Evolutionary conservation across 1,140 invertebrate genomes (phyloP).

Genomic region (Drosophila eugracilis): DNA sequence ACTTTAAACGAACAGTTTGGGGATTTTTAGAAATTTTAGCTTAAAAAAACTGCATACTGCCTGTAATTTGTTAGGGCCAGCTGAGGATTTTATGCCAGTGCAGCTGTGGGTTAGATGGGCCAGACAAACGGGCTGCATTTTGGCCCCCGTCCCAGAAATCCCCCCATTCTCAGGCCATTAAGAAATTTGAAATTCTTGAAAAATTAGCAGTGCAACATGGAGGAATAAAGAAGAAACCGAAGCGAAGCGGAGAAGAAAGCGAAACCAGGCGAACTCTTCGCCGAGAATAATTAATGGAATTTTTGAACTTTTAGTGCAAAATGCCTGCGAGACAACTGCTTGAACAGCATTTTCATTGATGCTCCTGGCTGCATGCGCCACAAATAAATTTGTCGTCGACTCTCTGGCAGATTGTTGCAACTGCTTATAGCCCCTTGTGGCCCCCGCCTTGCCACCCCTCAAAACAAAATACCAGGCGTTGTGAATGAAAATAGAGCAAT

Average conservation of each 20-base stretch:
- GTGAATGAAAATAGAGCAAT: slow-evolving; percentile 75
- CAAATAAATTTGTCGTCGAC: slow-evolving; percentile 79
- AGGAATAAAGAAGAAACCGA: not conserved
- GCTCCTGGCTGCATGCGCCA: slow-evolving; percentile 46
- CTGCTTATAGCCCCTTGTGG: not conserved
- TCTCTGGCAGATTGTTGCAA: slow-evolving; percentile 53
- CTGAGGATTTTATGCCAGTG: slow-evolving; percentile 8
- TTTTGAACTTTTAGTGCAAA: slow-evolving; percentile 73
- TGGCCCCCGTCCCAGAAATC: slow-evolving; percentile 2
- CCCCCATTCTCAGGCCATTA: slow-evolving; percentile 20
- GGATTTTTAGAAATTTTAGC: too few relatives aligned
- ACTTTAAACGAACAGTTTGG: too few relatives aligned
- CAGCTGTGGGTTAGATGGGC: slow-evolving; percentile 8
- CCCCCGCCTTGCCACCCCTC: not conserved
- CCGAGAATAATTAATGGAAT: slow-evolving; percentile 71
- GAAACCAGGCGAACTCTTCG: slow-evolving; percentile 32
- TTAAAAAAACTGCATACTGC: too few relatives aligned
- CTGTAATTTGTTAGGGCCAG: not conserved
- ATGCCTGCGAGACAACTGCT: slow-evolving; percentile 48
- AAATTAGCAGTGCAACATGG: slow-evolving; percentile 58
- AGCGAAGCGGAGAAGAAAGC: slow-evolving; percentile 17
- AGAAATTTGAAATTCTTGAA: slow-evolving; percentile 52
- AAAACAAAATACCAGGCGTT: slow-evolving; percentile 24
- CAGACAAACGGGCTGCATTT: slow-evolving; percentile 22
- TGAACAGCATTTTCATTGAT: slow-evolving; percentile 63